Base-by-base conservation (phyloP, 2,113 vertebrate genomes). In the Anser brachyrhynchus region DNA sequence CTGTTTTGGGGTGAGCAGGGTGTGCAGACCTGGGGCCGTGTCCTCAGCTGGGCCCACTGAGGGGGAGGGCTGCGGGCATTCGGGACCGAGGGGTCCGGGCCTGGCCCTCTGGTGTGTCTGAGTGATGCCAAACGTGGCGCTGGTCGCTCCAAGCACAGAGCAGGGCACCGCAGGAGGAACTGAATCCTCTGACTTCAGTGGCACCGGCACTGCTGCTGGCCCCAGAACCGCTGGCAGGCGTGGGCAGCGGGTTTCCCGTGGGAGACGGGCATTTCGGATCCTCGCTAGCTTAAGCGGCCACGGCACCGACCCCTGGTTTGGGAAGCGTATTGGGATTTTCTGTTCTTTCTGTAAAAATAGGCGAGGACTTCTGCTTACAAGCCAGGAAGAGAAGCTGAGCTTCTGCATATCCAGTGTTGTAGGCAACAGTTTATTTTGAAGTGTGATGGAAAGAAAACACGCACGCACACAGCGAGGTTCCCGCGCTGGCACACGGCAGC, bases 21-120 rank as follows among this genome's bases (percentile, higher is more conserved):
- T 25, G 51, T 25, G 51, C 22, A 52, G 51, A 52, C 51, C 51
- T 25, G 51, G 22, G 51, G 51, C 51, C 25, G 51, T 25, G 51
- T 13, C 23, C 46, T 49, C 43, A 16, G 46, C 46, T 49, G 46
- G 46, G 33, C n/a, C 1, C 1, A 0, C n/a, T 49, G 66, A 4
- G 57, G 16, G 33, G 43, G 46, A 52, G n/a, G 28, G 15, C 5
- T 19, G 29, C 18, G 33, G 21, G 25, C 7, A 2, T 23, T 6
- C 8, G 9, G 14, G 33, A 12, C 2, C 1, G 41, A 10, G 28
- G 15, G 35, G 14, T 31, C 54, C 0, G 2, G 41, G 10, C 4
- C 31, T 44, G 43, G 10, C 41, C 11, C 33, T 54, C 2, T 7
- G 35, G 1, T 49, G 37, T 6, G 22, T 49, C 17, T 21, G 26